Base-by-base conservation (phyloP, 2,113 vertebrate genomes). In the Eidolon helvum region DNA sequence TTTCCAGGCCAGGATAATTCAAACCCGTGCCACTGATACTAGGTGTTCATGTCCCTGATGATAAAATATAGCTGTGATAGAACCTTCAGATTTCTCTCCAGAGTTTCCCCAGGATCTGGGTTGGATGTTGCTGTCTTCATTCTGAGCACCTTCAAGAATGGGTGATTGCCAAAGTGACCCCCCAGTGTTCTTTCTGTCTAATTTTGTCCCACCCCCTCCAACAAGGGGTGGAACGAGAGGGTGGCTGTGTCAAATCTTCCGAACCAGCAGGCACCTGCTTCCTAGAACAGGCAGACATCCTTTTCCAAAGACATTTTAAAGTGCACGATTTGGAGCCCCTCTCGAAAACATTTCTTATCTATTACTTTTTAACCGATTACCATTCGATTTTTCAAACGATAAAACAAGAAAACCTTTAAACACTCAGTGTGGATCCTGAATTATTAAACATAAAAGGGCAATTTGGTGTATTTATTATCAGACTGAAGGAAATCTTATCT, bases 401-500 rank as follows among this genome's bases (percentile, higher is more conserved):
- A 98, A 97, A 98, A 97, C 88, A 97, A 85, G 80, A 98, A 97
- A 98, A 97, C 97, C 91, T 98, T 98, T 97, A 98, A 98, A 98
- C 92, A 97, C 92, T 96, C 97, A 95, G 93, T 55, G 90, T 55
- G 90, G 97, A 96, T 98, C 91, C 90, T 98, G 98, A 98, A 98
- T 98, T 98, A 98, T 98, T 99, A 98, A 99, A 98, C 97, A 97
- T 97, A 98, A 99, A 98, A 98, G 97, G 96, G 95, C 96, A 98
- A 97, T 98, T 98, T 50, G 33, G 92, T 74, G 86, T 97, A 98
- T 98, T 98, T 99, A 98, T 98, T 98, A 98, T 96, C 91, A 59
- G 45, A 91, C 71, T 93, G 98, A 95, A 98, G 86, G 96, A 97
- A 98, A 98, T 98, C 97, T 96, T 97, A 87, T 97, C 97, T 98